phyloP scores from a whole-genome alignment of 1,140 invertebrate species.

The Drosophila lacteicornis region DNA sequence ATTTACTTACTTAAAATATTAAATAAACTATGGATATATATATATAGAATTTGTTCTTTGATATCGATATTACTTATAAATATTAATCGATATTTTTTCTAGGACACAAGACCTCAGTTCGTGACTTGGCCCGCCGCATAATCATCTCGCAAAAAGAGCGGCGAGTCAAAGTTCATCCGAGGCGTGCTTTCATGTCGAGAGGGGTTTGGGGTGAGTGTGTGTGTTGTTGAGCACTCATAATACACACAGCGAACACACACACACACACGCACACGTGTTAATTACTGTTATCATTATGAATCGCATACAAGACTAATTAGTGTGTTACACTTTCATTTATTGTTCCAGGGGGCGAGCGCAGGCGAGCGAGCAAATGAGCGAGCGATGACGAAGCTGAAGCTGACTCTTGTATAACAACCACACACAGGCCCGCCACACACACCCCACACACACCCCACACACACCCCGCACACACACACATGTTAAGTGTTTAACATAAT shows the following conservation, averaged over 20 bases:
- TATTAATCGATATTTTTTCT: background rate
- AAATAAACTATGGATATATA: too few relatives aligned
- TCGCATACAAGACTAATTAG: constrained; percentile 80
- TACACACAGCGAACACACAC: constrained; percentile 20
- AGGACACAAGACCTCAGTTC: background rate
- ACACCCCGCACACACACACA: background rate
- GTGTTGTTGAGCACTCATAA: constrained; percentile 31
- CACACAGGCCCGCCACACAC: background rate
- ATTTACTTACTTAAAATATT: too few relatives aligned
- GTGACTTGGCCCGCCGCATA: constrained; percentile 1
- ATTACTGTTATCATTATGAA: constrained; percentile 83
- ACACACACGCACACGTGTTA: constrained; percentile 60
- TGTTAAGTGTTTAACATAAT: constrained; percentile 81
- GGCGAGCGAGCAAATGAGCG: constrained; percentile 31
- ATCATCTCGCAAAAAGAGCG: constrained; percentile 5
- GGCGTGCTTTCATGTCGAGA: constrained; percentile 9
- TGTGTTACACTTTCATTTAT: constrained; percentile 81
- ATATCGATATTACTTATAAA: background rate
- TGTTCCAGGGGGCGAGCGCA: constrained; percentile 47
- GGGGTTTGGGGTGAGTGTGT: constrained; percentile 2
- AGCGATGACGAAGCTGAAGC: constrained; percentile 36
- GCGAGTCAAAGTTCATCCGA: constrained; percentile 32
- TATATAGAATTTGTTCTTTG: background rate
- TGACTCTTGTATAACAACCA: constrained; percentile 30
- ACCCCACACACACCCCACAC: background rate